These are phyloP conservation scores for Leptoteleia sp. DNA, from an alignment of 1,140 invertebrate genomes.

Conservation along the genomic window DNA sequence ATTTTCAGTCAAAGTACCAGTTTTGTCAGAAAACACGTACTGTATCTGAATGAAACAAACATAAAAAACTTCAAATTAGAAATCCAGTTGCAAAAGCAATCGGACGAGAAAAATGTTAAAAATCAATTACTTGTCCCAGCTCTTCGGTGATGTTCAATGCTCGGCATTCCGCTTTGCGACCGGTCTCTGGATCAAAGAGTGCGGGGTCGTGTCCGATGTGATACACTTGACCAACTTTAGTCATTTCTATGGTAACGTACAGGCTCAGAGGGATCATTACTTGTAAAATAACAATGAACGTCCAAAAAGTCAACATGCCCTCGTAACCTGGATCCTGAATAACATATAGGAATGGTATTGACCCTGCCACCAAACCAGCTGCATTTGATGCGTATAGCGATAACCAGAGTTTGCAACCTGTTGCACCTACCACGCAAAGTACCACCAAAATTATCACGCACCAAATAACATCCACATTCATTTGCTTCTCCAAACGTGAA, in stretches of 20 bases:
- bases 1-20: conserved; percentile 98
- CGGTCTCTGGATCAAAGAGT: conserved; percentile 90
- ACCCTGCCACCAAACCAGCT: conserved; percentile 68
- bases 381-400: conserved; percentile 79
- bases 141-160: conserved; percentile 99
- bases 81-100: no score
- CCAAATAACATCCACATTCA: conserved; percentile 98
- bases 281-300: conserved; percentile 96
- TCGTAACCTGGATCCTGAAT: conserved; percentile 86
- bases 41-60: conserved; percentile 91
- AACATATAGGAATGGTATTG: conserved; percentile 85
- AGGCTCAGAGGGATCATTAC: conserved; percentile 98
- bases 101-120: neutral
- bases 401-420: conserved; percentile 94
- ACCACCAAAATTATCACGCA: conserved; percentile 96
- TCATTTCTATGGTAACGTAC: conserved; percentile 98
- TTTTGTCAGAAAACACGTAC: conserved; percentile 98
- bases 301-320: conserved; percentile 95
- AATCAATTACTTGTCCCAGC: conserved; percentile 88
- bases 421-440: conserved; percentile 94
- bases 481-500: conserved; percentile 93
- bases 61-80: no score
- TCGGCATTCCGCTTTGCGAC: conserved; percentile 95
- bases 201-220: conserved; percentile 95
- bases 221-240: conserved; percentile 97